These are phyloP conservation scores for Channa argus DNA, from an alignment of 2,113 vertebrate species.

Conservation along the genomic window DNA sequence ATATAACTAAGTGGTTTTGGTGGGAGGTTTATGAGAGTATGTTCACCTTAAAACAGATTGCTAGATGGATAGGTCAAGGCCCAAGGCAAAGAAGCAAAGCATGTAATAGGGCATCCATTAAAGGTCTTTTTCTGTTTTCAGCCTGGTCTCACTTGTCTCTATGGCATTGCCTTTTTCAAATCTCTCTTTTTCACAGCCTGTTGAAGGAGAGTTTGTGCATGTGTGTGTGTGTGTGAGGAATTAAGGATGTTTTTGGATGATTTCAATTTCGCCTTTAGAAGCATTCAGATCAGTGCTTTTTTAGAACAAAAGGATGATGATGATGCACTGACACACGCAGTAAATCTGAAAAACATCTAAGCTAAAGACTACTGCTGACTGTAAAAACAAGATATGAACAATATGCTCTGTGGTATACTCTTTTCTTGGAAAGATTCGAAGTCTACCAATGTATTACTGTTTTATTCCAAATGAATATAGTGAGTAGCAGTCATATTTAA, in stretches of 20 bases:
- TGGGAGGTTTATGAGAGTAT: constrained; percentile 10
- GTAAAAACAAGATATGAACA: constrained; percentile 3
- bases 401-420: not conserved
- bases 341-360: not conserved
- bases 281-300: not conserved
- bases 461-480: not conserved
- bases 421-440: not conserved
- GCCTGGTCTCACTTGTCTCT: constrained; percentile 30
- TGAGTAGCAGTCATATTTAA: not conserved
- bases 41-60: constrained; percentile 18
- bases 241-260: constrained; percentile 17
- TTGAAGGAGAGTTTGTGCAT: constrained; percentile 5
- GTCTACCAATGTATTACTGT: not conserved
- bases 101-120: constrained; percentile 24
- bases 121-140: constrained; percentile 21
- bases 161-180: constrained; percentile 40
- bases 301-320: constrained; percentile 7
- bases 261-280: constrained; percentile 12
- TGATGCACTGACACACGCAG: constrained; percentile 13
- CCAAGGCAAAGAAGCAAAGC: constrained; percentile 22
- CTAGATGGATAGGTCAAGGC: constrained; percentile 14
- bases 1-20: constrained; percentile 2
- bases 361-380: constrained; percentile 1
- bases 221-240: not conserved
- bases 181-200: constrained; percentile 30